Evolutionary conservation across 2,797 vertebrate species (phyloP).

Genomic region (Caiman crocodilus): DNA sequence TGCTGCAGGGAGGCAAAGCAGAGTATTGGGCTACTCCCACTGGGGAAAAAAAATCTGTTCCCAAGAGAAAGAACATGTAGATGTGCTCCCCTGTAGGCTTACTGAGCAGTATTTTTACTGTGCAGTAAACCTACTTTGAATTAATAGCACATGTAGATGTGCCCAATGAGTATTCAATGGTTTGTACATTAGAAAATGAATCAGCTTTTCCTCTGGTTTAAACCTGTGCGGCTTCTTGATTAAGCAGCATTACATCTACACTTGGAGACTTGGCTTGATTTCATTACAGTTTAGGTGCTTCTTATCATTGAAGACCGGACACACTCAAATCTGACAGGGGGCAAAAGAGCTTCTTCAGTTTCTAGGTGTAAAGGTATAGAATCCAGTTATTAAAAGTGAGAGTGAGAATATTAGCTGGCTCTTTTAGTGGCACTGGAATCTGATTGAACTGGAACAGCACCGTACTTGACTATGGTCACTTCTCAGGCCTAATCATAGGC

Average conservation of each 20-base stretch:
- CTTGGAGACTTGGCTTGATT: background rate
- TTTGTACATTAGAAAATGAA: background rate
- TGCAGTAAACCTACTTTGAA: too few species aligned
- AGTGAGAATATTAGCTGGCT: constrained; percentile 12
- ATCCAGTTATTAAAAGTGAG: constrained; percentile 36
- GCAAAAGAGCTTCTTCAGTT: constrained; percentile 8
- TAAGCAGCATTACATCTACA: background rate
- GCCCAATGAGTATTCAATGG: background rate
- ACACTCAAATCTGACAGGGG: background rate
- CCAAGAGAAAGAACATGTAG: too few species aligned
- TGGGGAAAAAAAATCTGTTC: too few species aligned
- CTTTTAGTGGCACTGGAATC: constrained; percentile 5
- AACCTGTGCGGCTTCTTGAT: background rate
- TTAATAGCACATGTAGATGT: too few species aligned
- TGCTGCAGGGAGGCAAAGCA: too few species aligned
- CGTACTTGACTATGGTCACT: background rate
- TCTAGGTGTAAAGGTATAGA: background rate
- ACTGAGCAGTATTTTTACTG: too few species aligned
- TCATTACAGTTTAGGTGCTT: background rate
- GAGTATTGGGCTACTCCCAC: too few species aligned
- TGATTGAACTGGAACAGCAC: constrained; percentile 14
- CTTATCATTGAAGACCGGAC: background rate
- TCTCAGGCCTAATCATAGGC: background rate
- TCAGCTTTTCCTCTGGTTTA: background rate
- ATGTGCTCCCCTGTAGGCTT: too few species aligned